A percentile compares a stretch with the other conserved stretches of the same genome.
Evolutionary conservation across 2,888 invertebrate species (phyloP).

Genomic region (Marasmarcha lunaedactyla): DNA sequence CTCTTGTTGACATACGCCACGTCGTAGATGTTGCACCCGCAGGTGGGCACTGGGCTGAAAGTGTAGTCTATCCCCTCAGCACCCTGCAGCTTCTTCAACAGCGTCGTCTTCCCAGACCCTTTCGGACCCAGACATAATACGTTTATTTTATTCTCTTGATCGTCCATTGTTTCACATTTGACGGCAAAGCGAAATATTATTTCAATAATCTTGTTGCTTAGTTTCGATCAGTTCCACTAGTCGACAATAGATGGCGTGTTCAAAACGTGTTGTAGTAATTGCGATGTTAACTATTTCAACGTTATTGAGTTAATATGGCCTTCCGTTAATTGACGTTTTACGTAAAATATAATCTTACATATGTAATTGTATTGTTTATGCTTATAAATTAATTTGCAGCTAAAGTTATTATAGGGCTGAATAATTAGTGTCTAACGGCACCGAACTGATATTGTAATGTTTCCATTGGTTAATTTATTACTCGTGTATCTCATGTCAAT

Average conservation of each 20-base stretch:
- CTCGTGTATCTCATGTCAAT: conserved; percentile 10
- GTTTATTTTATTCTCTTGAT: conserved; percentile 46
- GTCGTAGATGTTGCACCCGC: conserved; percentile 82
- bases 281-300: too few species aligned
- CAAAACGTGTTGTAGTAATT: too few species aligned
- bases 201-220: conserved; percentile 24
- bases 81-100: conserved; percentile 80
- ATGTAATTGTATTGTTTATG: too few species aligned
- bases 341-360: too few species aligned
- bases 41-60: conserved; percentile 82
- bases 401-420: too few species aligned
- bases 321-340: too few species aligned
- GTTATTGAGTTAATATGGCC: too few species aligned
- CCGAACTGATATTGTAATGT: too few species aligned
- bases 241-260: conserved; percentile 33
- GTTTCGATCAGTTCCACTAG: conserved; percentile 24
- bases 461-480: too few species aligned
- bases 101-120: conserved; percentile 84
- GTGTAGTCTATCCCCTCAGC: conserved; percentile 79
- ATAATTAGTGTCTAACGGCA: too few species aligned
- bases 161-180: conserved; percentile 32
- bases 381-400: too few species aligned
- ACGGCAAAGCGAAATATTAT: conserved; percentile 15
- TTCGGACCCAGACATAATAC: conserved; percentile 82
- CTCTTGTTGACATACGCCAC: conserved; percentile 62